A percentile compares a stretch with the other conserved stretches of the same genome.
Conservation (phyloP, 2,888 invertebrate species). For the Hypomecis punctinalis region DNA sequence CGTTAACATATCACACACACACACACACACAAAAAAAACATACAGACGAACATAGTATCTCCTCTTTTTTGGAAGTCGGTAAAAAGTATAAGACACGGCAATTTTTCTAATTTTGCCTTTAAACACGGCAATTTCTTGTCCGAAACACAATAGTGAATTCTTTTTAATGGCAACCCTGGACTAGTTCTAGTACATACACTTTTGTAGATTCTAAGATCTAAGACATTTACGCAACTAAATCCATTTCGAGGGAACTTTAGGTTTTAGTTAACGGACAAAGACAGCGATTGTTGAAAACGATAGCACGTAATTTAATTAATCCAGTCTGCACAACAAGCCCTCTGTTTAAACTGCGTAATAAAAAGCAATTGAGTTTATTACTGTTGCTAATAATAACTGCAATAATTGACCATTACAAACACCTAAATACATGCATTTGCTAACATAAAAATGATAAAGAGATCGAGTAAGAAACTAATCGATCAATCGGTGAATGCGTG, state of each 20-base stretch:
- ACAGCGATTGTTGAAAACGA: slow-evolving; percentile 13
- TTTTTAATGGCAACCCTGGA: not conserved
- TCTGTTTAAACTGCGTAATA: slow-evolving; percentile 27
- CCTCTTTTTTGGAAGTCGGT: too few species aligned
- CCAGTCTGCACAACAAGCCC: slow-evolving; percentile 23
- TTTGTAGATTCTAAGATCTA: not conserved
- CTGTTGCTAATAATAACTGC: slow-evolving; percentile 33
- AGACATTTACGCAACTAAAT: slow-evolving; percentile 14
- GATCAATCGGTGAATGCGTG: slow-evolving; percentile 25
- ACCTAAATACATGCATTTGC: slow-evolving; percentile 22
- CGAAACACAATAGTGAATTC: too few species aligned
- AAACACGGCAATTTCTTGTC: too few species aligned
- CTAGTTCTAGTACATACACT: not conserved
- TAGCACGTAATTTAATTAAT: slow-evolving; percentile 22
- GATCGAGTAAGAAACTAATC: slow-evolving; percentile 13
- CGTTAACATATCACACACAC: too few species aligned
- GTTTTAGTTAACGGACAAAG: slow-evolving; percentile 19
- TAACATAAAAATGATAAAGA: slow-evolving; percentile 1
- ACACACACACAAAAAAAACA: too few species aligned
- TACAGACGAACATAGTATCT: too few species aligned
- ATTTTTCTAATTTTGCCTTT: too few species aligned
- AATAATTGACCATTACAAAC: slow-evolving; percentile 19
- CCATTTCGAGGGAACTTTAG: slow-evolving; percentile 9
- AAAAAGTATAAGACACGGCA: too few species aligned
- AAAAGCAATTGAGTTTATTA: slow-evolving; percentile 34